Conservation (phyloP, 2,113 vertebrate species). For the Rhegmatorhina hoffmannsi region DNA sequence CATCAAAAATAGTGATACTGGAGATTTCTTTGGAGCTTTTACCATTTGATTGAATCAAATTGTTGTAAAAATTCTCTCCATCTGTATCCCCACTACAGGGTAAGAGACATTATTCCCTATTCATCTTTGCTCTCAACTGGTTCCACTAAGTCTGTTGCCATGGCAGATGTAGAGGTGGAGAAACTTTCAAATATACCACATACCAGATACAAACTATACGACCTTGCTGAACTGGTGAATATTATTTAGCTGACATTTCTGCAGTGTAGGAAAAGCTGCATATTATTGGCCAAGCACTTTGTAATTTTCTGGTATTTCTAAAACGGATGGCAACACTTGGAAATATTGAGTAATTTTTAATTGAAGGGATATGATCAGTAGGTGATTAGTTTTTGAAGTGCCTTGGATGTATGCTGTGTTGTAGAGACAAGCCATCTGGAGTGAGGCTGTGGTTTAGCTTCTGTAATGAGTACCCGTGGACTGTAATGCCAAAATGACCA, state of each 20-base stretch:
- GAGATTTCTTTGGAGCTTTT: neutral
- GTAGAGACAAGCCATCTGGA: conserved; percentile 56
- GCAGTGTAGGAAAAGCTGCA: neutral
- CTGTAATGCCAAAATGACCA: conserved; percentile 15
- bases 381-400: conserved; percentile 48
- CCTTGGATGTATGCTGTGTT: conserved; percentile 5
- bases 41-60: neutral
- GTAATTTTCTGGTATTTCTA: conserved; percentile 33
- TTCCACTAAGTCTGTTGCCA: neutral
- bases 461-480: neutral
- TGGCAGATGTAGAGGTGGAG: neutral
- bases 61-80: neutral
- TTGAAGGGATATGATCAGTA: conserved; percentile 37
- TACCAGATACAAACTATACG: neutral
- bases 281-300: neutral
- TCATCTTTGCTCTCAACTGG: neutral
- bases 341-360: conserved; percentile 57
- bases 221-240: neutral
- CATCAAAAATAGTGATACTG: neutral
- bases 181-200: neutral
- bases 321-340: conserved; percentile 14
- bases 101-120: neutral
- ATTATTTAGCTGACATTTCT: neutral
- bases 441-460: neutral
- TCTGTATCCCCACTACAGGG: neutral